phyloP scores from a whole-genome alignment of 2,113 vertebrate species.

The Sceloporus tristichus region DNA sequence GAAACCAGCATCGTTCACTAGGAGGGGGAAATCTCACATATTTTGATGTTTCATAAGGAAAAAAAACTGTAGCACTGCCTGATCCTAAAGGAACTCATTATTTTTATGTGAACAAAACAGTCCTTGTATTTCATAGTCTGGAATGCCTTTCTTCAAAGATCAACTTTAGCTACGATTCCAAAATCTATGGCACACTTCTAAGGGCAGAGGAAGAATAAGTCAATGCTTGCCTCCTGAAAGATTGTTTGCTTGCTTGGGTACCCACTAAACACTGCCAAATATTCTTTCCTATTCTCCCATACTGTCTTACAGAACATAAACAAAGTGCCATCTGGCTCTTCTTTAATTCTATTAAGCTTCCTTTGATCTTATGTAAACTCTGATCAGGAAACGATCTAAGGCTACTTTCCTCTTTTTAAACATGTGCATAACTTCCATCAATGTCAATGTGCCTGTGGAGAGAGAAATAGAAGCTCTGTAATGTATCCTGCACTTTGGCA shows the following conservation, averaged over 20 bases:
- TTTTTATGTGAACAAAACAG: slow-evolving; percentile 64
- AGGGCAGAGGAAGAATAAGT: slow-evolving; percentile 59
- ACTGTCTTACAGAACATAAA: slow-evolving; percentile 66
- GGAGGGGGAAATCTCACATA: slow-evolving; percentile 32
- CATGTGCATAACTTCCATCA: slow-evolving; percentile 75
- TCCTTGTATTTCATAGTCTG: slow-evolving; percentile 61
- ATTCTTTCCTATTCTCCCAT: slow-evolving; percentile 56
- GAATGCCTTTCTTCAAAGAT: slow-evolving; percentile 69
- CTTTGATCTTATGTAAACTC: slow-evolving; percentile 77
- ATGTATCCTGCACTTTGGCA: slow-evolving; percentile 57
- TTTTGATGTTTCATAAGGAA: slow-evolving; percentile 48
- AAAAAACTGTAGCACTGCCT: slow-evolving; percentile 30
- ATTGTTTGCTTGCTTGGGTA: slow-evolving; percentile 55
- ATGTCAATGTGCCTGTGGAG: slow-evolving; percentile 70
- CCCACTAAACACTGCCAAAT: slow-evolving; percentile 67
- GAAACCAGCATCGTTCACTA: slow-evolving; percentile 55
- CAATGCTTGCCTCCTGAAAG: slow-evolving; percentile 64
- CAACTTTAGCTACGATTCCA: slow-evolving; percentile 29
- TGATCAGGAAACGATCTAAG: slow-evolving; percentile 74
- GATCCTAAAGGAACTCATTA: slow-evolving; percentile 37
- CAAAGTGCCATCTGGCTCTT: slow-evolving; percentile 74
- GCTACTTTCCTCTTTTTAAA: slow-evolving; percentile 67
- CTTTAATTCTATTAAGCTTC: slow-evolving; percentile 72
- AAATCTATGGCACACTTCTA: slow-evolving; percentile 37
- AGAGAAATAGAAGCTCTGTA: slow-evolving; percentile 68